phyloP scores from a whole-genome alignment of 2,113 vertebrate genomes.

The Gasterosteus aculeatus region DNA sequence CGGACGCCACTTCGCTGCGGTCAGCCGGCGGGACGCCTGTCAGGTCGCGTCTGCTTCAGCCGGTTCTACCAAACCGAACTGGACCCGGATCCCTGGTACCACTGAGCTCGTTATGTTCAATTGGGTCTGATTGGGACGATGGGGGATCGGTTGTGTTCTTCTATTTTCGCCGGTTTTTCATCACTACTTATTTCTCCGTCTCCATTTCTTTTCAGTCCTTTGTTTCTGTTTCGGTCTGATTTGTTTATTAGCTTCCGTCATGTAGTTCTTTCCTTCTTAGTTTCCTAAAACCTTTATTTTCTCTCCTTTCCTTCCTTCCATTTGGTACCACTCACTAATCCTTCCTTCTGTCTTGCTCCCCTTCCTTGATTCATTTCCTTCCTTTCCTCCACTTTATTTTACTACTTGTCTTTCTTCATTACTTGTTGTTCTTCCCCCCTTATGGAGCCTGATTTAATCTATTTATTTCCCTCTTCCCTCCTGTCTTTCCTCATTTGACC shows the following conservation, averaged over 20 bases:
- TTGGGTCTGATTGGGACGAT: constrained; percentile 43
- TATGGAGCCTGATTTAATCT: neutral
- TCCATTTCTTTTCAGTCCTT: neutral
- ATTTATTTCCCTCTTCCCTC: neutral
- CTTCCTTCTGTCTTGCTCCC: neutral
- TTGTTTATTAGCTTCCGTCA: neutral
- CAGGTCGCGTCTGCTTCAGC: constrained; percentile 25
- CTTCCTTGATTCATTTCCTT: neutral
- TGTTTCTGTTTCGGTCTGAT: neutral
- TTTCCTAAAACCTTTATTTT: neutral
- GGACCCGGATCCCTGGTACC: constrained; percentile 36
- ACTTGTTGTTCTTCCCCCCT: neutral
- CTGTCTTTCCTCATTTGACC: neutral
- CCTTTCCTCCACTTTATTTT: neutral
- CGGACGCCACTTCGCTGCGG: neutral
- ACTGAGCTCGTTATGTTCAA: constrained; percentile 55
- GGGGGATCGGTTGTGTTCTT: constrained; percentile 25
- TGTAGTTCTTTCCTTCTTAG: neutral
- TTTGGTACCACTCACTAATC: neutral
- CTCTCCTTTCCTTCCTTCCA: neutral
- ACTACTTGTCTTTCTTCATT: neutral
- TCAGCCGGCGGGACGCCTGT: constrained; percentile 31
- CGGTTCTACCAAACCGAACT: constrained; percentile 11
- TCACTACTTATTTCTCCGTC: neutral
- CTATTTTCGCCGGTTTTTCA: neutral